phyloP scores from a whole-genome alignment of 2,113 vertebrate genomes.

The Aspiorhynchus laticeps region DNA sequence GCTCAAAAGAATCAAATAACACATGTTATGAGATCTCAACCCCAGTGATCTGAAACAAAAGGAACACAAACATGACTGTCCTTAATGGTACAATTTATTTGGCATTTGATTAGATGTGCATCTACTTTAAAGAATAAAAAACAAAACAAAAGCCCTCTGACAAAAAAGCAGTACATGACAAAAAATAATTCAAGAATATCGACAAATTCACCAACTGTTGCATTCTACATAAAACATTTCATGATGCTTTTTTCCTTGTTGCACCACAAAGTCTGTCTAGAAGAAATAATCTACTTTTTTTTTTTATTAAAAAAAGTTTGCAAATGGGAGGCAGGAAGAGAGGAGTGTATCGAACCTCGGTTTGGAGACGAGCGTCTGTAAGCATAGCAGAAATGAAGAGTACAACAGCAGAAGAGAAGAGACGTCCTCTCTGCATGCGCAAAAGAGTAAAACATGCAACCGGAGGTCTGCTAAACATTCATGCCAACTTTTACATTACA shows the following conservation, averaged over 20 bases:
- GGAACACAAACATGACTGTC: conserved; percentile 54
- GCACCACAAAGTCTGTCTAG: conserved; percentile 67
- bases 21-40: background rate
- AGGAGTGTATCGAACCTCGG: conserved; percentile 13
- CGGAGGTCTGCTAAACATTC: conserved; percentile 49
- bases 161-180: conserved; percentile 63
- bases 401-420: conserved; percentile 50
- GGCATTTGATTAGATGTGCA: conserved; percentile 95
- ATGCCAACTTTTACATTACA: conserved; percentile 10
- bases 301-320: background rate
- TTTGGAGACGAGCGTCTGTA: conserved; percentile 50
- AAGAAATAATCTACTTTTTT: conserved; percentile 41
- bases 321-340: background rate
- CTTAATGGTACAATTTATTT: conserved; percentile 93
- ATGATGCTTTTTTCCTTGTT: conserved; percentile 59
- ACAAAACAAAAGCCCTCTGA: conserved; percentile 75
- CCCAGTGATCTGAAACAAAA: background rate
- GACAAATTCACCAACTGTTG: conserved; percentile 70
- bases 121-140: conserved; percentile 75
- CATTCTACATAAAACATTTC: conserved; percentile 64
- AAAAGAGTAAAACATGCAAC: conserved; percentile 68
- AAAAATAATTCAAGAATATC: conserved; percentile 66
- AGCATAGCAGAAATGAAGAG: conserved; percentile 48
- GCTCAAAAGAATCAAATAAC: background rate
- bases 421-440: conserved; percentile 61